Evolutionary conservation across 1,140 invertebrate species (phyloP).

Genomic region (Ips nitidus): DNA sequence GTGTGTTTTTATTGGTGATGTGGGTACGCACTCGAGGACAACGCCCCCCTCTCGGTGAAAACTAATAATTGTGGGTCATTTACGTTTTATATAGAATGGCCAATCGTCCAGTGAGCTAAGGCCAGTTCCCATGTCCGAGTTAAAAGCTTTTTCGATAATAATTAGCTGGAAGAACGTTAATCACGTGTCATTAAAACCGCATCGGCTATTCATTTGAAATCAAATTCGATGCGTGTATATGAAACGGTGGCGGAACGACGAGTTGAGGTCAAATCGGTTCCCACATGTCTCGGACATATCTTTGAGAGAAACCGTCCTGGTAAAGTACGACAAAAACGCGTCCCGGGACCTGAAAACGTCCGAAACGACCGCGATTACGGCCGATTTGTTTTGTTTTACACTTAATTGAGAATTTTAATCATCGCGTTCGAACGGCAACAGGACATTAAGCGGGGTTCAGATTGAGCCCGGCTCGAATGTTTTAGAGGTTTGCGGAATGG

Average conservation of each 20-base stretch:
- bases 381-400: slow-evolving; percentile 40
- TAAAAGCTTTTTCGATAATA: slow-evolving; percentile 7
- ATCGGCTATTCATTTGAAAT: no score
- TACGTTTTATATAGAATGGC: not conserved
- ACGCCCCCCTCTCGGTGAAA: slow-evolving; percentile 10
- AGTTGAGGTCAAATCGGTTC: slow-evolving; percentile 24
- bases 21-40: slow-evolving; percentile 30
- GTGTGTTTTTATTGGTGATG: slow-evolving; percentile 27
- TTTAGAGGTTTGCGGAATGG: slow-evolving; percentile 17
- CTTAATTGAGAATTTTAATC: slow-evolving; percentile 39
- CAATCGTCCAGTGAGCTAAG: not conserved
- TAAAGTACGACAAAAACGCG: slow-evolving; percentile 35
- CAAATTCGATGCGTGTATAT: no score
- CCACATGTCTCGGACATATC: slow-evolving; percentile 33
- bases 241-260: no score
- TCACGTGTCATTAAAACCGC: not conserved
- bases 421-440: slow-evolving; percentile 19
- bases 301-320: slow-evolving; percentile 31
- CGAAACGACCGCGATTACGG: slow-evolving; percentile 37
- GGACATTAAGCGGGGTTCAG: slow-evolving; percentile 27
- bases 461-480: slow-evolving; percentile 25
- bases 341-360: slow-evolving; percentile 28
- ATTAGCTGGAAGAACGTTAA: not conserved
- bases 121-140: slow-evolving; percentile 1
- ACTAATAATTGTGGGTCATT: slow-evolving; percentile 21